Percentiles rank a stretch among this genome's conserved stretches.
Evolutionary conservation across 2,888 invertebrate species (phyloP).

Genomic region (Hipparchia semele): DNA sequence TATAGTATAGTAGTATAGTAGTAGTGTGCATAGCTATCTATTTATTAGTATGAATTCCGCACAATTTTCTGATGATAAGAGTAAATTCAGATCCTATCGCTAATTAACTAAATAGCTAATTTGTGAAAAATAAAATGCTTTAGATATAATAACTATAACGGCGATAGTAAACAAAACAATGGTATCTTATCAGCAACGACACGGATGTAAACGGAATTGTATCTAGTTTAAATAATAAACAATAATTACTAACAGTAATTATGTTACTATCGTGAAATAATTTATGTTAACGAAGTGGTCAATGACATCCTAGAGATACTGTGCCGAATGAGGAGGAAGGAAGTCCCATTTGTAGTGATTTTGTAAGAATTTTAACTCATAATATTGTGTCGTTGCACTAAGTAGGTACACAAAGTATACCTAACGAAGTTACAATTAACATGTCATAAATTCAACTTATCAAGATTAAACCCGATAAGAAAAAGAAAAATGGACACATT

Average conservation of each 20-base stretch:
- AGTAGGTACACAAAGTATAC: neutral
- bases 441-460: too few species aligned
- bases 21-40: too few species aligned
- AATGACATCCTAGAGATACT: slow-evolving; percentile 20
- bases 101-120: neutral
- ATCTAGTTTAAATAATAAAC: slow-evolving; percentile 3
- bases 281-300: slow-evolving; percentile 25
- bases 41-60: too few species aligned
- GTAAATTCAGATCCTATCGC: neutral
- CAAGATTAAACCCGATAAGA: neutral
- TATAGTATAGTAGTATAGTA: too few species aligned
- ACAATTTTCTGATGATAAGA: too few species aligned
- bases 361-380: neutral
- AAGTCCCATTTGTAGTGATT: neutral
- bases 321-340: slow-evolving; percentile 15
- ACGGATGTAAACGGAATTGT: slow-evolving; percentile 24
- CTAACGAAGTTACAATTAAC: too few species aligned
- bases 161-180: slow-evolving; percentile 24
- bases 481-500: too few species aligned
- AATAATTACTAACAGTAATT: neutral
- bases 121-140: neutral
- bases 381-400: neutral
- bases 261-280: slow-evolving; percentile 2
- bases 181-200: slow-evolving; percentile 19
- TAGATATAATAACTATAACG: neutral